A percentile compares a stretch with the other conserved stretches of the same genome.
phyloP scores from a whole-genome alignment of 1,140 invertebrate genomes.

The Gonioctena quinquepunctata region DNA sequence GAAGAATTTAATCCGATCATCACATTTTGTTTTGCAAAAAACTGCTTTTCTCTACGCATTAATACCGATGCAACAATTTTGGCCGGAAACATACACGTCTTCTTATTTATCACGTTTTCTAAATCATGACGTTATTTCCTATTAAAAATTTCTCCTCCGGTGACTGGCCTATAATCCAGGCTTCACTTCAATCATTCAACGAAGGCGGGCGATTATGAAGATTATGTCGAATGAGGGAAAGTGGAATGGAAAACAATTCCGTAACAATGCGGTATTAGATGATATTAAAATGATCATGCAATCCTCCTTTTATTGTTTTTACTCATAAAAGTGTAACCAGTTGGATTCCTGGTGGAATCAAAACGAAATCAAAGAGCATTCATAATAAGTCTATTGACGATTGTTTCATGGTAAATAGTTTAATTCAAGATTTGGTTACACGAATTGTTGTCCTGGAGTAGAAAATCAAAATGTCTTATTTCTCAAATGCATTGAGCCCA shows the following conservation, averaged over 20 bases:
- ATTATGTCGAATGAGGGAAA: not conserved
- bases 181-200: not conserved
- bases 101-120: not conserved
- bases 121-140: too few species aligned
- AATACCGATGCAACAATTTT: not conserved
- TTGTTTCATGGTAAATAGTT: not conserved
- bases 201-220: not conserved
- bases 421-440: too few species aligned
- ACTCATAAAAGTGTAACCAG: not conserved
- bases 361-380: not conserved
- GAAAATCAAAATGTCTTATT: not conserved
- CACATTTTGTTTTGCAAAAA: too few species aligned
- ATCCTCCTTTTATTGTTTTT: not conserved
- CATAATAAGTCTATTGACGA: not conserved
- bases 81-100: not conserved
- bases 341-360: not conserved
- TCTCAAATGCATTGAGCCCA: too few species aligned
- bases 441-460: too few species aligned
- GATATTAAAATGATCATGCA: not conserved
- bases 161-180: too few species aligned
- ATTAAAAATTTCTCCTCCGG: too few species aligned
- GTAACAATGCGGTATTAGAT: not conserved
- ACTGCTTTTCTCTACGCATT: too few species aligned
- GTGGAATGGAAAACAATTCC: not conserved
- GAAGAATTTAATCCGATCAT: too few species aligned